Base-by-base conservation (phyloP, 2,888 invertebrate species). In the Tinea semifulvella region DNA sequence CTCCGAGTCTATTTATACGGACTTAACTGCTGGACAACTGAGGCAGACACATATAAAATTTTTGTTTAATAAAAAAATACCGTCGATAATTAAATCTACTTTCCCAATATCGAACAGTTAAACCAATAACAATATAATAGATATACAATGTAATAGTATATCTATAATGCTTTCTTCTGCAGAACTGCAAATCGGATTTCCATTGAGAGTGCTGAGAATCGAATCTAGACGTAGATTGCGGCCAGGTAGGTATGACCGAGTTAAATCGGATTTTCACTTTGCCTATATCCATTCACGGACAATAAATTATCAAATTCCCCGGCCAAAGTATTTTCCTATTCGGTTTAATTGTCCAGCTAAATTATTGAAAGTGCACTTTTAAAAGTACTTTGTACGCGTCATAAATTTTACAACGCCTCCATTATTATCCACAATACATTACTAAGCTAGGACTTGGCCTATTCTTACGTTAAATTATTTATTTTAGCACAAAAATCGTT, bases 161-260 rank as follows among this genome's bases (percentile, higher is more conserved):
- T 18, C 36, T 18, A 61, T 66, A 73, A 67, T 68, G 68, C 69
- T 67, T 62, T 65, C 62, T 64, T 61, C 58, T 57, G 65, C 66
- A 65, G 63, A 68, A 65, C 64, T 67, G 66, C 58, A 69, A 75
- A 76, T 72, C 62, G 68, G 68, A 72, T 74, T 73, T 66, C 67
- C 65, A 71, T 71, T 68, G 61, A 63, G 61, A 64, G 63, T 59
- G 58, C 58, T 55, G 52, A 57, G 65, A 72, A 71, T 69, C 68
- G 73, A 70, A 72, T 72, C 65, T 61, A 63, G 63, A 58, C 61
- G 63, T 51, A 69, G 68, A 74, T 74, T 74, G 73, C 68, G 73
- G 73, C 62, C 59, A 66, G 71, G 65, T 68, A 65, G 22, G 11
- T 20, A 22, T 27, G 26, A 63, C 57, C 56, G 61, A 62, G 59